Evolutionary conservation across 2,797 vertebrate species (phyloP).

Genomic region (Protonibea diacanthus): DNA sequence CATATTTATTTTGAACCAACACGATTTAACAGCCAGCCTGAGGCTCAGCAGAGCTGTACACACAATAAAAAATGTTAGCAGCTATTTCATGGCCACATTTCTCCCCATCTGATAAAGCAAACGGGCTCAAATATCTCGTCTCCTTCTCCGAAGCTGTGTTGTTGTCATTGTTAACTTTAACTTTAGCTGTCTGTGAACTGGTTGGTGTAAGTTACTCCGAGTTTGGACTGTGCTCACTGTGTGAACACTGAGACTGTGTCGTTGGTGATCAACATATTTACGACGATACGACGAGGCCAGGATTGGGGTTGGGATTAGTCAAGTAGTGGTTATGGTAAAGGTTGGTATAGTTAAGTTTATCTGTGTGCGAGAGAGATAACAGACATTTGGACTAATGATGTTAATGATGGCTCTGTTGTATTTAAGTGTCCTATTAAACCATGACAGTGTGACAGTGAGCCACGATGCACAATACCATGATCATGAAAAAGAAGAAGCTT

Average conservation of each 20-base stretch:
- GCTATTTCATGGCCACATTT: too few species aligned
- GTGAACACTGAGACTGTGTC: too few species aligned
- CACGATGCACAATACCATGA: neutral
- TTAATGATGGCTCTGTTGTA: neutral
- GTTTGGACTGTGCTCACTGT: too few species aligned
- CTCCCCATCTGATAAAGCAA: too few species aligned
- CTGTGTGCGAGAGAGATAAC: neutral
- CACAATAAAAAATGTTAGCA: too few species aligned
- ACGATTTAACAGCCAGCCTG: neutral
- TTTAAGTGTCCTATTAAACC: constrained; percentile 13
- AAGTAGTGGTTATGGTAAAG: neutral
- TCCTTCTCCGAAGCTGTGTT: too few species aligned
- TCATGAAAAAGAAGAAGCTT: neutral
- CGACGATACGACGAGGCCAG: neutral
- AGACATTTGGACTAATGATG: neutral
- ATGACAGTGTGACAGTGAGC: neutral
- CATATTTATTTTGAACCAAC: neutral
- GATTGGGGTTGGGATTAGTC: neutral
- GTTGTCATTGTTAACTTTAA: too few species aligned
- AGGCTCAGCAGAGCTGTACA: too few species aligned
- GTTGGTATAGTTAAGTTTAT: neutral
- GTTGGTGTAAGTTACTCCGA: too few species aligned
- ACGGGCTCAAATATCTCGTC: too few species aligned
- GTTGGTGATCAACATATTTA: too few species aligned
- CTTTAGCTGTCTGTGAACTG: too few species aligned